Conservation (phyloP, 1,140 invertebrate genomes). For the Drosophila busckii region DNA sequence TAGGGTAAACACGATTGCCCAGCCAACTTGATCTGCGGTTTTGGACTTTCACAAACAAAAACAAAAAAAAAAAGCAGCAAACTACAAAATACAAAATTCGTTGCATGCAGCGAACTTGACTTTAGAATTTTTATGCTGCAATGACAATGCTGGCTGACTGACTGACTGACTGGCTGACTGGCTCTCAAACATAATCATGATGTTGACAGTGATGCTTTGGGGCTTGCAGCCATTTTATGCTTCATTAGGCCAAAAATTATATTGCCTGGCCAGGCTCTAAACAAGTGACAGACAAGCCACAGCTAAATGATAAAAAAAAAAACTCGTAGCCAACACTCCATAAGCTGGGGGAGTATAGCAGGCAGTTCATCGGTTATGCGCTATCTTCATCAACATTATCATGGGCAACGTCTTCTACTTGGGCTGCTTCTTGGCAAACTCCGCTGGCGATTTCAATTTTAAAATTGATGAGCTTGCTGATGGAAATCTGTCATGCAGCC, state of each 20-base stretch:
- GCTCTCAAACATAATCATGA: too few species aligned
- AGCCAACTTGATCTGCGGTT: slow-evolving; percentile 45
- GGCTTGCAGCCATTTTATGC: slow-evolving; percentile 61
- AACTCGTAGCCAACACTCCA: too few species aligned
- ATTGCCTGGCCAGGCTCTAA: slow-evolving; percentile 36
- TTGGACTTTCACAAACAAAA: slow-evolving; percentile 47
- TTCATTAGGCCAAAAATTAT: slow-evolving; percentile 73
- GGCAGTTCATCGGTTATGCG: too few species aligned
- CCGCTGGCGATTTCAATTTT: slow-evolving; percentile 47
- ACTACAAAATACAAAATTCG: slow-evolving; percentile 27
- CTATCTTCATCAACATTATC: too few species aligned
- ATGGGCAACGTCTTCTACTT: background rate
- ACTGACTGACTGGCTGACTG: too few species aligned
- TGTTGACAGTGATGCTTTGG: slow-evolving; percentile 3
- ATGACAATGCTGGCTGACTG: too few species aligned
- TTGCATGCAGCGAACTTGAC: slow-evolving; percentile 25
- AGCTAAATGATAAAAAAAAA: slow-evolving; percentile 39
- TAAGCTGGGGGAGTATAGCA: too few species aligned
- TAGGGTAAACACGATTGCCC: slow-evolving; percentile 48
- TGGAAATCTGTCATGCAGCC: slow-evolving; percentile 48
- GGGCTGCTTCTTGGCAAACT: background rate
- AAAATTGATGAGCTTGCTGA: slow-evolving; percentile 62
- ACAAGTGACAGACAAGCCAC: slow-evolving; percentile 39
- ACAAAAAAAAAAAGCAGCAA: too few species aligned
- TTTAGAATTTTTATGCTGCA: too few species aligned